phyloP scores from a whole-genome alignment of 2,888 invertebrate species.

The Erannis defoliaria region DNA sequence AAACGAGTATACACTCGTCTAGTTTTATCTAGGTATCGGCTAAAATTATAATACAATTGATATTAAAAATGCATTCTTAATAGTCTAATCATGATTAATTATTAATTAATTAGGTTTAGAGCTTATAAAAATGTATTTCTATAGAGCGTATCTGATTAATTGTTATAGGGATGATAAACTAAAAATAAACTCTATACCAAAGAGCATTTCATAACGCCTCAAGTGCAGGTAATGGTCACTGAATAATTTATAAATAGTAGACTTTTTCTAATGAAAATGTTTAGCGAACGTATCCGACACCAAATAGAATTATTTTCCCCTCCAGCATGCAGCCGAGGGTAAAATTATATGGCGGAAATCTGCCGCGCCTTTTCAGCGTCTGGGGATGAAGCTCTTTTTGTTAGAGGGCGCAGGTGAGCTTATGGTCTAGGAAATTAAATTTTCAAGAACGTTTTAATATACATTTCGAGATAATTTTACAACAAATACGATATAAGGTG shows the following conservation, averaged over 20 bases:
- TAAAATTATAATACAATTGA: too few species aligned
- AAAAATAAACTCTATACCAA: not conserved
- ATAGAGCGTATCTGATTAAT: too few species aligned
- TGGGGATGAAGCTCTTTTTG: slow-evolving; percentile 30
- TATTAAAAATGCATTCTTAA: too few species aligned
- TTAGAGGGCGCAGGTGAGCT: slow-evolving; percentile 21
- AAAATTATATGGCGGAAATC: slow-evolving; percentile 67
- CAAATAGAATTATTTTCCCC: slow-evolving; percentile 66
- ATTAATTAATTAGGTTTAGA: too few species aligned
- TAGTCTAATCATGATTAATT: too few species aligned
- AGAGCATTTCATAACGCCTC: not conserved
- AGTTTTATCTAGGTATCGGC: too few species aligned
- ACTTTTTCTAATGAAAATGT: slow-evolving; percentile 47
- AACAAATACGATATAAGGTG: too few species aligned
- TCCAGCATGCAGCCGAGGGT: slow-evolving; percentile 61
- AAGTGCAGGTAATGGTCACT: slow-evolving; percentile 32
- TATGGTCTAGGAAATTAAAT: slow-evolving; percentile 1
- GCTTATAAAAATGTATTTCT: too few species aligned
- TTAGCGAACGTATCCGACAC: slow-evolving; percentile 46
- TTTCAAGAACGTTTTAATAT: not conserved
- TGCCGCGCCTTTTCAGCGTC: slow-evolving; percentile 48
- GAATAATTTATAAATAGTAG: slow-evolving; percentile 37
- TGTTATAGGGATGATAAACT: too few species aligned
- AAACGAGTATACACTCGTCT: too few species aligned
- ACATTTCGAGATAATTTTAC: not conserved